phyloP scores from a whole-genome alignment of 2,888 invertebrate genomes.

The Xanthorhoe spadicearia region DNA sequence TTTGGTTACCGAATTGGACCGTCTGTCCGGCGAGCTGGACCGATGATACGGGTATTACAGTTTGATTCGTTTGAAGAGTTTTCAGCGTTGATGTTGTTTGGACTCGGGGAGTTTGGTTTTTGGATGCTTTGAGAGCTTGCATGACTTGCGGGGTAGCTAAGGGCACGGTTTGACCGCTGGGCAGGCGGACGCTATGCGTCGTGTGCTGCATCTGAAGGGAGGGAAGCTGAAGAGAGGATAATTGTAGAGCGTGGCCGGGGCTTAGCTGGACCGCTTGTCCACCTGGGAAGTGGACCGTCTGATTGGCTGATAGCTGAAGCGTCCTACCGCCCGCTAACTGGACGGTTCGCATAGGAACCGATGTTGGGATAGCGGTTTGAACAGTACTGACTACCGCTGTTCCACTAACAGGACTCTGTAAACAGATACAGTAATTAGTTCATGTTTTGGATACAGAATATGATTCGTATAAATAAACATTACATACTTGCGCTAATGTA shows the following conservation, averaged over 20 bases:
- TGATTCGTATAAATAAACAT: neutral
- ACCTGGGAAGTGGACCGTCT: slow-evolving; percentile 65
- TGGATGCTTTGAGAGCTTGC: slow-evolving; percentile 63
- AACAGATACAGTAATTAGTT: slow-evolving; percentile 26
- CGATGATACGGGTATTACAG: slow-evolving; percentile 69
- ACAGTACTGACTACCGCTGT: slow-evolving; percentile 65
- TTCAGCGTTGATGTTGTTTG: slow-evolving; percentile 57
- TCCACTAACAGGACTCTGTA: slow-evolving; percentile 59
- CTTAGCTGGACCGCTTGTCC: slow-evolving; percentile 62
- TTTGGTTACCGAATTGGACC: slow-evolving; percentile 73
- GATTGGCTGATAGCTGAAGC: slow-evolving; percentile 67
- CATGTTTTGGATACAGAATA: neutral
- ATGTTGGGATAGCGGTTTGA: slow-evolving; percentile 57
- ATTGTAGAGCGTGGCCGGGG: slow-evolving; percentile 65
- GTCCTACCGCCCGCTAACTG: slow-evolving; percentile 73
- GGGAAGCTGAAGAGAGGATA: slow-evolving; percentile 65
- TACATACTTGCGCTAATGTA: slow-evolving; percentile 65
- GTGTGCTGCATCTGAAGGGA: slow-evolving; percentile 61
- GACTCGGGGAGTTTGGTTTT: slow-evolving; percentile 56
- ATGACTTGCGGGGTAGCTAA: slow-evolving; percentile 67
- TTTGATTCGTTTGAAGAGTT: slow-evolving; percentile 54
- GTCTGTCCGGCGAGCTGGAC: slow-evolving; percentile 71
- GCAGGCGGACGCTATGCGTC: slow-evolving; percentile 72
- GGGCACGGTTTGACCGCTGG: slow-evolving; percentile 76
- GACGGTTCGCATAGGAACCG: slow-evolving; percentile 64